Conservation (phyloP, 2,797 vertebrate species). For the Cuculus canorus region DNA sequence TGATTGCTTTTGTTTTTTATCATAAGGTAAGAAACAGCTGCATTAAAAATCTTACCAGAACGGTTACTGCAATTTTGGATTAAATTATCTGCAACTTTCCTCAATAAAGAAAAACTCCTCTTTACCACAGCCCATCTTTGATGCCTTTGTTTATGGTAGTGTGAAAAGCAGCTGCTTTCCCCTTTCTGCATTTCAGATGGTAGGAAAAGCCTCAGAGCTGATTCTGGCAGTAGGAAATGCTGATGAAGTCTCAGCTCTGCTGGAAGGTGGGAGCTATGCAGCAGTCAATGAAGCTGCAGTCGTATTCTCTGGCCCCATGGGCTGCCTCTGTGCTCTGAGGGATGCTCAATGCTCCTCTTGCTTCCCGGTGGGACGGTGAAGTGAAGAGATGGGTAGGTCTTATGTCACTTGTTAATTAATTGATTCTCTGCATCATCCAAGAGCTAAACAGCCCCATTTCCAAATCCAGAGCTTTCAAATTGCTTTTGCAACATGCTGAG, state of each 20-base stretch:
- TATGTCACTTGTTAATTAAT: conserved; percentile 44
- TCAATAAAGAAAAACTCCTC: not conserved
- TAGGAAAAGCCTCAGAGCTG: not conserved
- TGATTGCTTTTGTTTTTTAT: not conserved
- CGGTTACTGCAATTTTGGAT: not conserved
- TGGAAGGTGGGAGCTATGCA: not conserved
- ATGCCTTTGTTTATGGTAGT: not conserved
- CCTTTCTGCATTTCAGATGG: not conserved
- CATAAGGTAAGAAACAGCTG: not conserved
- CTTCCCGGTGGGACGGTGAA: not conserved
- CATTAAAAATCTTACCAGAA: not conserved
- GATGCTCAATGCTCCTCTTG: not conserved
- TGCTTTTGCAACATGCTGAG: conserved; percentile 20
- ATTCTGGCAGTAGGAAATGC: not conserved
- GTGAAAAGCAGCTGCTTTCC: not conserved
- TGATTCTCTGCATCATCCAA: not conserved
- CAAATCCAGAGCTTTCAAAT: conserved; percentile 27
- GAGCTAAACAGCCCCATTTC: conserved; percentile 27
- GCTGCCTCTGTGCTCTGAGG: not conserved
- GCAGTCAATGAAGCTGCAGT: not conserved
- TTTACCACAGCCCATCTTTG: not conserved
- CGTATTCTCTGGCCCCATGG: not conserved
- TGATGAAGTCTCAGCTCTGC: not conserved
- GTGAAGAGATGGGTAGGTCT: not conserved
- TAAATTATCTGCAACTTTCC: not conserved